Percentiles rank a stretch among this genome's conserved stretches.
Evolutionary conservation across 2,888 invertebrate genomes (phyloP).

Genomic region (Apamea crenata): DNA sequence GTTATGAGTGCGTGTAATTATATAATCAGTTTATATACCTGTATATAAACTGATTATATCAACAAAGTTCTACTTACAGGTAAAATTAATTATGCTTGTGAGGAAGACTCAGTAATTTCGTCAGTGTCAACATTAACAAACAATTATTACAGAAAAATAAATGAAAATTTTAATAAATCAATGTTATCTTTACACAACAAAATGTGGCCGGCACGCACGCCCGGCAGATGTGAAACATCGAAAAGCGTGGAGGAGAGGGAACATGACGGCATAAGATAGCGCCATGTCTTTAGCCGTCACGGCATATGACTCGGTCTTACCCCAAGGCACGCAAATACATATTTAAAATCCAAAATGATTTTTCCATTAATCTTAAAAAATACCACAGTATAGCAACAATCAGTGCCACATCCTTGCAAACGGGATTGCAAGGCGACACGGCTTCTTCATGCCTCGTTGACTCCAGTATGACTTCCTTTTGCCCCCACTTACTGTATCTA

Average conservation of each 20-base stretch:
- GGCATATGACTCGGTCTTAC: not conserved
- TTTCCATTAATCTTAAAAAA: not conserved
- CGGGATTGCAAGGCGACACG: slow-evolving; percentile 55
- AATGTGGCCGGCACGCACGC: not conserved
- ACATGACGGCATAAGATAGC: too few species aligned
- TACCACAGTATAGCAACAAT: slow-evolving; percentile 16
- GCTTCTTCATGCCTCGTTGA: slow-evolving; percentile 64
- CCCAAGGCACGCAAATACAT: not conserved
- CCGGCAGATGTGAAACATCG: not conserved
- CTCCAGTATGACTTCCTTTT: slow-evolving; percentile 52
- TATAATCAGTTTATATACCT: not conserved
- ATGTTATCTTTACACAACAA: not conserved
- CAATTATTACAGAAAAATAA: not conserved
- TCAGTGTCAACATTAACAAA: not conserved
- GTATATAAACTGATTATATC: too few species aligned
- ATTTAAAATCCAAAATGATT: not conserved
- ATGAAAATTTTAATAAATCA: not conserved
- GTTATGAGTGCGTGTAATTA: not conserved
- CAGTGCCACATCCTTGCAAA: slow-evolving; percentile 26
- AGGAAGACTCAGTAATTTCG: not conserved
- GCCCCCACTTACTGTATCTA: slow-evolving; percentile 48
- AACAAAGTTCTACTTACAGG: not conserved
- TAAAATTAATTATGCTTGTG: not conserved
- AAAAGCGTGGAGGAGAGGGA: not conserved
- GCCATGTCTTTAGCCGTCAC: not conserved